Percentiles rank a stretch among this genome's conserved stretches.
phyloP scores from a whole-genome alignment of 1,140 invertebrate species.

The Lepidurus packardi region DNA sequence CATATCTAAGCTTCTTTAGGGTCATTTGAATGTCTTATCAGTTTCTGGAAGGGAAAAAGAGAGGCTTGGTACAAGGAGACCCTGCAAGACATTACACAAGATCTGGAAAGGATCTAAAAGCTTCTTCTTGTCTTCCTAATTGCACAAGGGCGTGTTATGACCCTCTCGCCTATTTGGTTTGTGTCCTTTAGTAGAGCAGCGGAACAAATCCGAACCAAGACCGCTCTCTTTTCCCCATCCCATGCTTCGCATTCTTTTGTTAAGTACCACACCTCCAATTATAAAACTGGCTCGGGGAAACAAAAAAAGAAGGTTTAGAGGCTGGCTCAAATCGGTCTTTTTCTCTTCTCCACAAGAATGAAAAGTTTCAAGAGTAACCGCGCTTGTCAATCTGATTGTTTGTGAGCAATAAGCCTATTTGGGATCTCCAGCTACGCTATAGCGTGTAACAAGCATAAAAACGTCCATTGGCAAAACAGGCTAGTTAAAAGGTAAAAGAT shows the following conservation, averaged over 20 bases:
- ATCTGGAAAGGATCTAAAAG: constrained; percentile 3
- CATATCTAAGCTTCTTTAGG: constrained; percentile 13
- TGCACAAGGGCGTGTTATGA: constrained; percentile 5
- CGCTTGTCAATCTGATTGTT: not conserved
- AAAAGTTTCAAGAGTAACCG: not conserved
- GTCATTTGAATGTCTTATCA: constrained; percentile 3
- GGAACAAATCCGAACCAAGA: not conserved
- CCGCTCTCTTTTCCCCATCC: not conserved
- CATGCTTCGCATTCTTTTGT: constrained; percentile 7
- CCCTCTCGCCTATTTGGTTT: constrained; percentile 17
- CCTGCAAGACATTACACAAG: not conserved
- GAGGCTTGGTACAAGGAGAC: not conserved
- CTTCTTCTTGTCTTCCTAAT: constrained; percentile 18
- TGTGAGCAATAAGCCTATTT: constrained; percentile 10
- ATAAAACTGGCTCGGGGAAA: not conserved
- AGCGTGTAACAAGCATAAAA: not conserved
- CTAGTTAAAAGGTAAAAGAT: not conserved
- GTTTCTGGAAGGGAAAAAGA: not conserved
- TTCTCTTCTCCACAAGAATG: not conserved
- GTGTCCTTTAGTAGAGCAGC: constrained; percentile 13
- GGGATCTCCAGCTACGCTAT: not conserved
- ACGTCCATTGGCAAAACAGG: not conserved
- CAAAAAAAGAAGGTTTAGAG: not conserved
- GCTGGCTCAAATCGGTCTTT: not conserved
- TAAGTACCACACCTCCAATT: constrained; percentile 15